Percentiles rank a stretch among this genome's conserved stretches.
phyloP scores from a whole-genome alignment of 2,888 invertebrate species.

The Amblyjoppa proteus region DNA sequence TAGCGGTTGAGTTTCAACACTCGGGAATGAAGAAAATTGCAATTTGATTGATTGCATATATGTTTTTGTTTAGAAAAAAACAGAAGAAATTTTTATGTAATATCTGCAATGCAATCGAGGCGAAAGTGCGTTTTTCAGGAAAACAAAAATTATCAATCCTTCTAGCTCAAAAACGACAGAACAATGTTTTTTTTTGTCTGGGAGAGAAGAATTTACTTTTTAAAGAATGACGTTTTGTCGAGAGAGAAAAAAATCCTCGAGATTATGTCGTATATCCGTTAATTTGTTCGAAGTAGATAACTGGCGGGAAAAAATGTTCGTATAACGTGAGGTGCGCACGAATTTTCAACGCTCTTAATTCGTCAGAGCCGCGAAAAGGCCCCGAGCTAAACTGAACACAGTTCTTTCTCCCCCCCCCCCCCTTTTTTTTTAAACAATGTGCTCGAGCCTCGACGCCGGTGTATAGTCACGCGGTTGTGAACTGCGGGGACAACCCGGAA shows the following conservation, averaged over 20 bases:
- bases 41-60: no score
- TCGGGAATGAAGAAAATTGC: no score
- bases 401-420: neutral
- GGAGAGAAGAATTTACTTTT: no score
- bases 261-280: neutral
- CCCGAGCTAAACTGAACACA: neutral
- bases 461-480: slow-evolving; percentile 38
- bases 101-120: no score
- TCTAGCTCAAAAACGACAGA: no score
- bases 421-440: slow-evolving; percentile 23
- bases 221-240: no score
- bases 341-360: slow-evolving; percentile 11
- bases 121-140: no score
- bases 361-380: slow-evolving; percentile 1
- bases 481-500: slow-evolving; percentile 46
- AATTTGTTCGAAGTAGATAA: neutral
- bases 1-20: no score
- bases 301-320: neutral
- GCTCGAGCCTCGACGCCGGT: slow-evolving; percentile 17
- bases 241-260: neutral
- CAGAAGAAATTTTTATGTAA: no score
- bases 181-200: no score
- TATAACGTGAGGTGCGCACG: neutral
- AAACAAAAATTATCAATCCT: no score
- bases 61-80: no score